Percentiles rank a stretch among this genome's conserved stretches.
Conservation (phyloP, 2,797 vertebrate species). For the Scleropages formosus region DNA sequence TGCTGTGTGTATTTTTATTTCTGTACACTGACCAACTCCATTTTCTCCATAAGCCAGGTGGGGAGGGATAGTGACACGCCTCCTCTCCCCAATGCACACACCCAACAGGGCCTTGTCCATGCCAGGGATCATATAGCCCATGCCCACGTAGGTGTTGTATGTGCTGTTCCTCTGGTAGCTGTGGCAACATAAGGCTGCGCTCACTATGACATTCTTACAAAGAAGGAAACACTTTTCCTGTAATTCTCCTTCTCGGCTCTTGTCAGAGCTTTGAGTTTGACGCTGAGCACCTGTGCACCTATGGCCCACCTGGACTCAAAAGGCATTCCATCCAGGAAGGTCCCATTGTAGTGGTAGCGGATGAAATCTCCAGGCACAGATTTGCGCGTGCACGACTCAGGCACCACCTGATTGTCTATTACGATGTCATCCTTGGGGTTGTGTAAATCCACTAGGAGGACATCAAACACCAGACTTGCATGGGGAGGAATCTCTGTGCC, state of each 20-base stretch:
- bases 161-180: conserved; percentile 90
- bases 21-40: conserved; percentile 74
- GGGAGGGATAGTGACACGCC: conserved; percentile 80
- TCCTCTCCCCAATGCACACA: conserved; percentile 80
- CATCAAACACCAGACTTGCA: conserved; percentile 82
- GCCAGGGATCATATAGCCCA: conserved; percentile 89
- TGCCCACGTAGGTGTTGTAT: conserved; percentile 94
- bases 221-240: background rate
- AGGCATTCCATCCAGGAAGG: conserved; percentile 80
- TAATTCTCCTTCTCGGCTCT: too few species aligned
- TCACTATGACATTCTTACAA: background rate
- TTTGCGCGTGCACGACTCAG: conserved; percentile 73
- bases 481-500: conserved; percentile 83
- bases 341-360: conserved; percentile 94
- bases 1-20: background rate
- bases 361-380: conserved; percentile 84
- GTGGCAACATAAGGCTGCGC: conserved; percentile 27
- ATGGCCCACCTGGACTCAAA: conserved; percentile 87
- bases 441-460: conserved; percentile 86
- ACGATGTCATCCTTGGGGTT: conserved; percentile 86
- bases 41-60: conserved; percentile 89
- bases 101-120: conserved; percentile 91
- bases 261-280: background rate
- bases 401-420: conserved; percentile 75
- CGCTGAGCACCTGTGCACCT: conserved; percentile 24